These are phyloP conservation scores for Brachionus calyciflorus DNA, from an alignment of 1,140 invertebrate species.

Conservation along the genomic window DNA sequence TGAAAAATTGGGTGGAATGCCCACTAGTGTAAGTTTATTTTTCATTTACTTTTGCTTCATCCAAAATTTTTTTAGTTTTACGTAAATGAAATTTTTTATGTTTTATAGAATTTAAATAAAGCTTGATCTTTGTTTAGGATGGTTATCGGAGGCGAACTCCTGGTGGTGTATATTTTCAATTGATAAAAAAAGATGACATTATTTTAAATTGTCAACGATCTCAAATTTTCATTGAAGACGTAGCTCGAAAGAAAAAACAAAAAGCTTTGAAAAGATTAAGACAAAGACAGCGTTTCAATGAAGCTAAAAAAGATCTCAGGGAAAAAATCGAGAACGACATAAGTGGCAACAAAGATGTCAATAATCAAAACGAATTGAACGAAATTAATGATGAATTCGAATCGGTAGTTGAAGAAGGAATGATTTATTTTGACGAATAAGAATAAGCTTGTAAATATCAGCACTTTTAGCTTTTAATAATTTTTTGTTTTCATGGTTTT, in stretches of 20 bases:
- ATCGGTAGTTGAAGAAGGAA: neutral
- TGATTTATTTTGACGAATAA: slow-evolving; percentile 16
- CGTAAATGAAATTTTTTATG: too few species aligned
- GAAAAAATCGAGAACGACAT: neutral
- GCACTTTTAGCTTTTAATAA: too few species aligned
- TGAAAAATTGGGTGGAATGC: slow-evolving; percentile 76
- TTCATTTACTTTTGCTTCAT: neutral
- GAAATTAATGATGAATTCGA: neutral
- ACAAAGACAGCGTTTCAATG: neutral
- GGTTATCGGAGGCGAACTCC: slow-evolving; percentile 74
- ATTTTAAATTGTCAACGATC: slow-evolving; percentile 36
- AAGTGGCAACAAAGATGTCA: neutral
- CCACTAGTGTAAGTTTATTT: slow-evolving; percentile 67
- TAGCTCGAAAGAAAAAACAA: slow-evolving; percentile 4
- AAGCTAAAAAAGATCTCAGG: neutral
- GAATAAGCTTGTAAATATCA: too few species aligned
- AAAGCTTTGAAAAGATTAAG: slow-evolving; percentile 16
- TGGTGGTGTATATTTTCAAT: slow-evolving; percentile 76
- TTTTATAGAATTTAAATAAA: too few species aligned
- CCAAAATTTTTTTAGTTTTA: neutral
- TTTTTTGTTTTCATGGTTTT: too few species aligned
- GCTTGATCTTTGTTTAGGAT: slow-evolving; percentile 70
- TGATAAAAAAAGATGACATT: slow-evolving; percentile 70
- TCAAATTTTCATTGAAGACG: slow-evolving; percentile 32
- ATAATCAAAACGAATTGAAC: neutral